phyloP scores from a whole-genome alignment of 2,797 vertebrate species.

The Sebastes iracundus region DNA sequence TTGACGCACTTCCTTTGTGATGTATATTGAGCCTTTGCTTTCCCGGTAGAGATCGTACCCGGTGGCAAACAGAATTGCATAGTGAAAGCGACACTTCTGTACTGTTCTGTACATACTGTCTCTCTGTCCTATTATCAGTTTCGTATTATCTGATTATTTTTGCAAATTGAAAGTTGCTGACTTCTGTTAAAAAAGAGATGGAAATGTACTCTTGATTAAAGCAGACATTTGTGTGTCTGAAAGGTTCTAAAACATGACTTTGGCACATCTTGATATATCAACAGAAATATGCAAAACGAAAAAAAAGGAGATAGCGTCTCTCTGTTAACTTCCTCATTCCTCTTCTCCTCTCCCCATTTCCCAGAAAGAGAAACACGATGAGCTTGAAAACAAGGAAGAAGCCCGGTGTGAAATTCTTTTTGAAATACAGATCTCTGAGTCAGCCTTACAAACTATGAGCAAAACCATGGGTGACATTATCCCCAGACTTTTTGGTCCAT shows the following conservation, averaged over 20 bases:
- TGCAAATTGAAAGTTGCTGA: neutral
- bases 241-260: neutral
- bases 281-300: neutral
- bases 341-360: slow-evolving; percentile 36
- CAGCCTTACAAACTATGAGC: neutral
- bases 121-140: neutral
- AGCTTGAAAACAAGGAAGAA: slow-evolving; percentile 23
- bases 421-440: neutral
- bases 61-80: neutral
- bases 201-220: neutral
- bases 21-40: neutral
- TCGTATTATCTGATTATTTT: neutral
- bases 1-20: neutral
- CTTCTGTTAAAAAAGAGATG: neutral
- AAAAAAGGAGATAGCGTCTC: neutral
- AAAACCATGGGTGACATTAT: neutral
- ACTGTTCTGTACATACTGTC: neutral
- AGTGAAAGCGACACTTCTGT: neutral
- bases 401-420: neutral
- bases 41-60: neutral
- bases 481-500: neutral
- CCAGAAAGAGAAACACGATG: slow-evolving; percentile 46
- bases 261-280: neutral
- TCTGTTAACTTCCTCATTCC: slow-evolving; percentile 51
- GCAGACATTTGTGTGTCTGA: neutral